phyloP scores from a whole-genome alignment of 2,888 invertebrate genomes.

The Chymomyza amoena region DNA sequence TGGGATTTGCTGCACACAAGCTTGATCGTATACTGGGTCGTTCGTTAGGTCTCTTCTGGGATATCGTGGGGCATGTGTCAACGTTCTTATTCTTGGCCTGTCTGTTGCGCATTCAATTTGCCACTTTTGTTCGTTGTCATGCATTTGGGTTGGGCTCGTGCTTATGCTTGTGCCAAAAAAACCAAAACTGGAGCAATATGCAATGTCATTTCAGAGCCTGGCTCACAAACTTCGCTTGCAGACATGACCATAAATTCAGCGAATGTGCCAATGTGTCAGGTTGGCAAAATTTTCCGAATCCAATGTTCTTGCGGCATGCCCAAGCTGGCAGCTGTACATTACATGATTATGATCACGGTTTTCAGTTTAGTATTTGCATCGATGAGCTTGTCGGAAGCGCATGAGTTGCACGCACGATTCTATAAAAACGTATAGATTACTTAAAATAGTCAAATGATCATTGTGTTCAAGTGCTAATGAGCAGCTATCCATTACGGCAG shows the following conservation, averaged over 20 bases:
- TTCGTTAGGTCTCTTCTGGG: slow-evolving; percentile 20
- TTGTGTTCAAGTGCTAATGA: slow-evolving; percentile 23
- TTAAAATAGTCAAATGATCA: slow-evolving; percentile 36
- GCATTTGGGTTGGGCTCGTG: slow-evolving; percentile 29
- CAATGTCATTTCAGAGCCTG: slow-evolving; percentile 33
- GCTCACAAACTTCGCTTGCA: slow-evolving; percentile 5
- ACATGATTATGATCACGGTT: slow-evolving; percentile 50
- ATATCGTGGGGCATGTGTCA: slow-evolving; percentile 22
- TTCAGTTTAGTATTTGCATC: background rate
- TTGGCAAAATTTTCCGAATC: slow-evolving; percentile 55
- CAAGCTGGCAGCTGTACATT: slow-evolving; percentile 46
- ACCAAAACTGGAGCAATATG: slow-evolving; percentile 42
- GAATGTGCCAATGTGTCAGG: slow-evolving; percentile 48
- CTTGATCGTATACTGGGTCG: slow-evolving; percentile 2
- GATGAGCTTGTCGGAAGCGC: slow-evolving; percentile 61
- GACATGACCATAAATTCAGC: slow-evolving; percentile 53
- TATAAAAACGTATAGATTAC: slow-evolving; percentile 11
- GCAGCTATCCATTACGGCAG: slow-evolving; percentile 7
- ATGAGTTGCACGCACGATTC: slow-evolving; percentile 48
- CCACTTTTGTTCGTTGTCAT: slow-evolving; percentile 38
- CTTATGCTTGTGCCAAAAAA: slow-evolving; percentile 9
- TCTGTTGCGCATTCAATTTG: slow-evolving; percentile 40
- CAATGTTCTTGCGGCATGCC: slow-evolving; percentile 61
- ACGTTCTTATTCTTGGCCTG: slow-evolving; percentile 15
- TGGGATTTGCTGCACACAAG: background rate